Base-by-base conservation (phyloP, 2,113 vertebrate genomes). In the Madoqua kirkii region DNA sequence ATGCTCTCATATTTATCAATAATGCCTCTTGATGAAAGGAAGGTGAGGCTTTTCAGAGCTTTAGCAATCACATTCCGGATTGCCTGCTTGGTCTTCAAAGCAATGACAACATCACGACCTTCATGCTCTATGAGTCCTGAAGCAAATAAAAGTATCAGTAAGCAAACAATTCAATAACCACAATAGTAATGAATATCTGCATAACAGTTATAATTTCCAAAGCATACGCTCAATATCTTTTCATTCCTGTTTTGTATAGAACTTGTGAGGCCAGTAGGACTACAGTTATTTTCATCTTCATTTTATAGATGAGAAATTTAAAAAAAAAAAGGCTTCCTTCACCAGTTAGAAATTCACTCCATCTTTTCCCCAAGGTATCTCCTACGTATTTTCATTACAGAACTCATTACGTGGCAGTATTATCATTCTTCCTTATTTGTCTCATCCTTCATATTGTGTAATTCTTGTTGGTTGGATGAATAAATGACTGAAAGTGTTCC, bases 21-120 rank as follows among this genome's bases (percentile, higher is more conserved):
- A 87, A 98, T 98, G 89, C 98, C 98, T 97, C 98, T 98, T 25
- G 98, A 98, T 74, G 95, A 95, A 13, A 99, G 97, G 78, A 98
- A 98, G 54, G 96, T 78, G 52, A 99, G 98, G n/a, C 97, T 97
- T 91, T 98, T 98, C 96, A 97, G 97, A 89, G 98, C 97, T 76
- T 97, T 98, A 62, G 97, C 95, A n/a, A 98, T 95, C 78, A 98
- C 98, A 1, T 81, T 98, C 92, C 82, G 97, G 85, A 98, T 97
- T 9, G 97, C 98, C 93, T 98, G 98, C 67, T 95, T 98, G 25
- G 98, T 98, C 97, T 98, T 98, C 93, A 98, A 93, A 31, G 98
- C 98, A 76, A 98, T 98, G 92, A 98, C 98, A 25, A 98, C 98
- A 85, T 98, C 98, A 43, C 97, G 97, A 9, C 91, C 85, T 31